Evolutionary conservation across 1,140 invertebrate genomes (phyloP).

Genomic region (Bombus terrestris): DNA sequence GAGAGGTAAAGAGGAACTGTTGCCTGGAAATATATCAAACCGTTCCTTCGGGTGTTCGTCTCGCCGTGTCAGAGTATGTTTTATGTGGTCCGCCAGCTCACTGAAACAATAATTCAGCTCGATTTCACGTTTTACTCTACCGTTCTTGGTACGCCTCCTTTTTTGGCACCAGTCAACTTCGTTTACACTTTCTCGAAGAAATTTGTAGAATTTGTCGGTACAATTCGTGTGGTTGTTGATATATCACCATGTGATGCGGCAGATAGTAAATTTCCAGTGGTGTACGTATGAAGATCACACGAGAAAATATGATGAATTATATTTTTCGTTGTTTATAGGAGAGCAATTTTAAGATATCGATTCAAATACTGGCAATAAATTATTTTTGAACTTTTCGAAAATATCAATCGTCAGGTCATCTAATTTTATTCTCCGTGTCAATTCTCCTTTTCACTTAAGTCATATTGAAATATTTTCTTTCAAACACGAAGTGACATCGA

Average conservation of each 20-base stretch:
- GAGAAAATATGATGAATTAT: neutral
- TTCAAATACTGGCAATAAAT: no score
- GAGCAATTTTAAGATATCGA: no score
- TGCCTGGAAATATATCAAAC: slow-evolving; percentile 63
- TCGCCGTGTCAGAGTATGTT: slow-evolving; percentile 44
- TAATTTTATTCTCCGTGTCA: no score
- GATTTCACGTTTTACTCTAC: slow-evolving; percentile 6
- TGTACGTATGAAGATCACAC: neutral
- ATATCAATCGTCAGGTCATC: no score
- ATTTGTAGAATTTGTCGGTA: neutral
- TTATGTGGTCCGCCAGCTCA: slow-evolving; percentile 37
- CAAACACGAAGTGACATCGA: no score
- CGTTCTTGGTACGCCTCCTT: neutral
- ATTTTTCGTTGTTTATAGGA: no score
- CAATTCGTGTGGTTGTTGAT: neutral
- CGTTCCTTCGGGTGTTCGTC: slow-evolving; percentile 56
- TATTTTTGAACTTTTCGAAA: no score
- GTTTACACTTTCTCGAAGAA: neutral
- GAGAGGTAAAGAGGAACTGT: slow-evolving; percentile 41
- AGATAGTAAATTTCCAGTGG: neutral
- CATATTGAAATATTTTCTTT: no score
- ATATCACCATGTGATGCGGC: neutral
- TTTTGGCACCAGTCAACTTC: neutral
- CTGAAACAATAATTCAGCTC: slow-evolving; percentile 47
- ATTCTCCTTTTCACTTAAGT: no score